These are phyloP conservation scores for Lamellibrachia columna DNA, from an alignment of 2,888 invertebrate species.

Conservation along the genomic window DNA sequence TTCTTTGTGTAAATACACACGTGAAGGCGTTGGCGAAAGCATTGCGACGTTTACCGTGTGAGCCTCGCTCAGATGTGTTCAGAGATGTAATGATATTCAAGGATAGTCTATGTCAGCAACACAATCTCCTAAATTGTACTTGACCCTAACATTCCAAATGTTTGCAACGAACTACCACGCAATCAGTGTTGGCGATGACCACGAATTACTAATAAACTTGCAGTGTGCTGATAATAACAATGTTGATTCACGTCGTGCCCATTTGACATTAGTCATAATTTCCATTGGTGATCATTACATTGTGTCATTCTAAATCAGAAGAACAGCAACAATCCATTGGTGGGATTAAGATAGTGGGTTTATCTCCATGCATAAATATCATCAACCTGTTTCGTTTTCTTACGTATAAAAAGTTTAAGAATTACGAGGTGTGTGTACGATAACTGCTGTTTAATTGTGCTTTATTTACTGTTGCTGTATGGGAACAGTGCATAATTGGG, in stretches of 20 bases:
- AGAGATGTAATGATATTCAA: background rate
- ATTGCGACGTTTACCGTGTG: background rate
- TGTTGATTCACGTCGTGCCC: background rate
- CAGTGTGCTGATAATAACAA: background rate
- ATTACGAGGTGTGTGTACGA: background rate
- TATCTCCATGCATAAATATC: background rate
- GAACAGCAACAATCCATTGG: background rate
- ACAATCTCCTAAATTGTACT: background rate
- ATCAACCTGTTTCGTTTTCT: background rate
- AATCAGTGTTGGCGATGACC: background rate
- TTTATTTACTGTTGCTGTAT: background rate
- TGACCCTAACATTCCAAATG: background rate
- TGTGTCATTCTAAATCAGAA: background rate
- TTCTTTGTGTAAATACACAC: background rate
- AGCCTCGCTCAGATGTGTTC: background rate
- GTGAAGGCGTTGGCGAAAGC: background rate
- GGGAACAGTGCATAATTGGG: background rate
- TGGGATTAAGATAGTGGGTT: background rate
- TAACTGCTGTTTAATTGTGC: background rate
- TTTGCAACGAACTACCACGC: background rate
- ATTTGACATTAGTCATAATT: background rate
- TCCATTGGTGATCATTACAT: background rate
- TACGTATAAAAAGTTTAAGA: background rate
- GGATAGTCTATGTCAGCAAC: background rate
- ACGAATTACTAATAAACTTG: background rate